These are phyloP conservation scores for Amphimedon queenslandica DNA, from an alignment of 37 sponge, comb jelly and placozoan species.

Conservation along the genomic window DNA sequence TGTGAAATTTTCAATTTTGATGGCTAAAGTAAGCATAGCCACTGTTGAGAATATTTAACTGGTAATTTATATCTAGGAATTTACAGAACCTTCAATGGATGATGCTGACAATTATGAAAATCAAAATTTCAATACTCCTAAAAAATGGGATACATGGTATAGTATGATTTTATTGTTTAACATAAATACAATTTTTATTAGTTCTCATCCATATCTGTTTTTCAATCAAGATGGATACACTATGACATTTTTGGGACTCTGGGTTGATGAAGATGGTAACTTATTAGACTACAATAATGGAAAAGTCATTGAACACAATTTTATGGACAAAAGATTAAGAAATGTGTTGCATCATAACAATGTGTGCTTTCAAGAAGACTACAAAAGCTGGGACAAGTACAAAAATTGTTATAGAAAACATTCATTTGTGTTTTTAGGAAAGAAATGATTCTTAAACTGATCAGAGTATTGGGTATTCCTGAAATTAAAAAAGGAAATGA, in stretches of 20 bases:
- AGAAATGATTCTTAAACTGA: conserved; percentile 47
- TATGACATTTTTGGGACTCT: conserved; percentile 90
- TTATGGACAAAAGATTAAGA: conserved; percentile 5
- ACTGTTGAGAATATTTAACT: neutral
- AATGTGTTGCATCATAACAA: neutral
- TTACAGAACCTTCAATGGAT: neutral
- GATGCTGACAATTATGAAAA: neutral
- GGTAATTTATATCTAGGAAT: neutral
- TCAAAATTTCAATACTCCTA: neutral
- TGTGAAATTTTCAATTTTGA: conserved; percentile 83
- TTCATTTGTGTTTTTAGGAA: neutral
- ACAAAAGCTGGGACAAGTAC: conserved; percentile 22
- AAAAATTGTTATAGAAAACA: neutral
- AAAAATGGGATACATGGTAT: neutral
- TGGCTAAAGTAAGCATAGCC: conserved; percentile 61
- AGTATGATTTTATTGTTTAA: neutral
- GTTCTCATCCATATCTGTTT: conserved; percentile 91
- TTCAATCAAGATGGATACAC: conserved; percentile 80
- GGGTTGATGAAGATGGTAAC: conserved; percentile 43
- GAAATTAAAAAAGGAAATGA: neutral
- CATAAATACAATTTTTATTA: conserved; percentile 12
- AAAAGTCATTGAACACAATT: conserved; percentile 7
- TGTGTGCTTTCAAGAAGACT: conserved; percentile 33
- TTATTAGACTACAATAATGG: conserved; percentile 17
- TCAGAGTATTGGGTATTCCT: conserved; percentile 51